Base-by-base conservation (phyloP, 1,140 invertebrate genomes). In the Cydia splendana region DNA sequence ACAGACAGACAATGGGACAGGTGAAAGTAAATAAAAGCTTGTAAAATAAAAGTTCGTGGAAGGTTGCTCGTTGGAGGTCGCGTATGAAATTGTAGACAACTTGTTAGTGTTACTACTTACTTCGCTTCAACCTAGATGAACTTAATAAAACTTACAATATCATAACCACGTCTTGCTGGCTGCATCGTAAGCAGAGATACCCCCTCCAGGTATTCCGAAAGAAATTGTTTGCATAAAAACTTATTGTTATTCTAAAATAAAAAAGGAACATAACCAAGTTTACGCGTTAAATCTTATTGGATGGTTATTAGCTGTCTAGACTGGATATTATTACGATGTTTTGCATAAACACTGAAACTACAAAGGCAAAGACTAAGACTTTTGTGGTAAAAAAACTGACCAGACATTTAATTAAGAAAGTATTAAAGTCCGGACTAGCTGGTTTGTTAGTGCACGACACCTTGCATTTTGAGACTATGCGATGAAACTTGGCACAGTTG, bases 191-290 rank as follows among this genome's bases (percentile, higher is more conserved):
- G 53, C 53, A 24, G 53, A 15, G 51, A 62, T 62, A 12, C 57
- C 57, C 57, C 57, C 57, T 62, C 57, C 57, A 62, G 20, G 57
- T 62, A 62, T 62, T 24, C 6, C 57, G 9, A 62, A 12, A n/a
- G 20, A 69, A 18, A n/a, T n/a, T 69, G 15, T 4, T 42, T 42
- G 38, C 28, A 38, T 38, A 38, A 30, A 24, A 42, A 45, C 18
- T 42, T 71, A 71, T 71, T 71, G 67, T 71, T 42, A 20, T 34
- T 38, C 30, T 71, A 71, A 71, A 42, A 71, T 69, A 30, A 71
- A 71, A 13, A 38, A 34, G 34, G 9, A 71, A 42, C 67, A 45
- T 2, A 69, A 69, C 15, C 13, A 71, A 71, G 30, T 71, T 71
- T 38, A 38, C 67, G 18, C 67, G 10, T 42, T 42, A n/a, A 34